These are phyloP conservation scores for Crematogaster levior DNA, from an alignment of 2,888 invertebrate species.

Conservation along the genomic window DNA sequence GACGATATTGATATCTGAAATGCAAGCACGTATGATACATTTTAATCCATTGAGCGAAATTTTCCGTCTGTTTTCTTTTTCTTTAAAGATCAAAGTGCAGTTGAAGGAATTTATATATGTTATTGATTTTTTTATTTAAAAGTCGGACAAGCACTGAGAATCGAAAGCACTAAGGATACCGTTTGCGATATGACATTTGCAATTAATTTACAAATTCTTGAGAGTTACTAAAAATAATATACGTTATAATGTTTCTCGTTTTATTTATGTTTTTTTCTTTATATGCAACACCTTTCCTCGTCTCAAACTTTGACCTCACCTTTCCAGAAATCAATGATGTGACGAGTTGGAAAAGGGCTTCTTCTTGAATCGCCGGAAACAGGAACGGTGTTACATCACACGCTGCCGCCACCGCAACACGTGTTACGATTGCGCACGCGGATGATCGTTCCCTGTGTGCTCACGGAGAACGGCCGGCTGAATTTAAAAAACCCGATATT, in stretches of 20 bases:
- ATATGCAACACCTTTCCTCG: no score
- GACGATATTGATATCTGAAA: not conserved
- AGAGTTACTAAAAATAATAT: not conserved
- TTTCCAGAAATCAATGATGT: not conserved
- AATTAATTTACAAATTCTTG: not conserved
- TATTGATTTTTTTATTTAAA: no score
- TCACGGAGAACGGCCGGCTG: not conserved
- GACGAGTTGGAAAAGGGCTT: not conserved
- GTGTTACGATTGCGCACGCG: constrained; percentile 11
- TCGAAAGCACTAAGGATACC: no score
- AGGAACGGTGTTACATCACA: constrained; percentile 10
- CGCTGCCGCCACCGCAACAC: not conserved
- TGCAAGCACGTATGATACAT: not conserved
- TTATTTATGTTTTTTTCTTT: not conserved
- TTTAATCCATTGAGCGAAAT: not conserved
- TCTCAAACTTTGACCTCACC: not conserved
- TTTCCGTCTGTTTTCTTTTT: not conserved
- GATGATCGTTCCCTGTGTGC: not conserved
- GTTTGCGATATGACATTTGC: not conserved
- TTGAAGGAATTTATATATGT: no score
- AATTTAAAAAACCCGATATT: not conserved
- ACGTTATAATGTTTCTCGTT: not conserved
- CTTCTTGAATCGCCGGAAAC: constrained; percentile 21
- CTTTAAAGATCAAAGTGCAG: not conserved
- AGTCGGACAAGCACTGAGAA: not conserved